Percentiles rank a stretch among this genome's conserved stretches.
Conservation (phyloP, 2,888 invertebrate genomes). For the Meandrusa payeni region DNA sequence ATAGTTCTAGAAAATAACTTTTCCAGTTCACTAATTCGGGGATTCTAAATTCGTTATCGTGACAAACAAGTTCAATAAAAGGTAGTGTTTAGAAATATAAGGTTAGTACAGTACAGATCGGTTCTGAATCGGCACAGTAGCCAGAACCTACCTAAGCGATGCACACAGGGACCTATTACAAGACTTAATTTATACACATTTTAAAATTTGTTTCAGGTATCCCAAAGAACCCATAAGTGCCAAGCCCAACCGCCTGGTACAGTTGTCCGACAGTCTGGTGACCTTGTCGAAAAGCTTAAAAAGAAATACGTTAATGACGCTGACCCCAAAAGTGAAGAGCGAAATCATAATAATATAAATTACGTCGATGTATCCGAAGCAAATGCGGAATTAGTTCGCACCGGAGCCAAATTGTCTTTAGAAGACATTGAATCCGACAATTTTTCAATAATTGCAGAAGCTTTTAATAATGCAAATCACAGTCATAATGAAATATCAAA, state of each 20-base stretch:
- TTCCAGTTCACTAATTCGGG: too few relatives aligned
- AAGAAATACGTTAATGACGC: constrained; percentile 48
- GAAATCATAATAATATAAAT: constrained; percentile 31
- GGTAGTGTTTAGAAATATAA: too few relatives aligned
- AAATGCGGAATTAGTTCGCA: constrained; percentile 65
- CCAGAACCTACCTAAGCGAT: too few relatives aligned
- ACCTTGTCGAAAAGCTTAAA: constrained; percentile 73
- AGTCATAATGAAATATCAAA: constrained; percentile 10
- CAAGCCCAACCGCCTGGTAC: constrained; percentile 82
- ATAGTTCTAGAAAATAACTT: too few relatives aligned
- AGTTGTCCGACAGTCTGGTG: constrained; percentile 71
- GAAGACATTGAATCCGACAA: constrained; percentile 73
- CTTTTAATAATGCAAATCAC: constrained; percentile 37
- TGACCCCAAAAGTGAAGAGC: constrained; percentile 18
- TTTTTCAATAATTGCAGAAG: constrained; percentile 58
- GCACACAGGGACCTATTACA: too few relatives aligned
- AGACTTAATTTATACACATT: too few relatives aligned
- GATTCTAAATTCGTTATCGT: too few relatives aligned
- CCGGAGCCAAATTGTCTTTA: constrained; percentile 68
- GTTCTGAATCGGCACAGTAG: too few relatives aligned
- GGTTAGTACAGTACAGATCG: too few relatives aligned
- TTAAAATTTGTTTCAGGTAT: constrained; percentile 82
- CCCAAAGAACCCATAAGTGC: constrained; percentile 91
- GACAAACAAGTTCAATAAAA: too few relatives aligned
- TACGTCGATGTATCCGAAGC: constrained; percentile 59